These are phyloP conservation scores for Acipenser transmontanus DNA, from an alignment of 2,797 vertebrate genomes.

Conservation along the genomic window DNA sequence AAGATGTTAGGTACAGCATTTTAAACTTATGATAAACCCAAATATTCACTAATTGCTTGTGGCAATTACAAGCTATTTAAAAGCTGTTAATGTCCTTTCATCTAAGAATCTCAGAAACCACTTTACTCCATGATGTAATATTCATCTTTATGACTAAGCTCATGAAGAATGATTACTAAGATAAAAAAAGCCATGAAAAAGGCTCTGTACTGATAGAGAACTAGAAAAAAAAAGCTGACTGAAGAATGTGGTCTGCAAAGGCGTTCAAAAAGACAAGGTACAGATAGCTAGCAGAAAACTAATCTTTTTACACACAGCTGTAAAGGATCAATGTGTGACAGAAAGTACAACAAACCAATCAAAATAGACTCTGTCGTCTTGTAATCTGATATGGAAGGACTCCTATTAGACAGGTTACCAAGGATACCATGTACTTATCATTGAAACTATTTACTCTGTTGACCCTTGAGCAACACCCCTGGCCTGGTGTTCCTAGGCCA, in stretches of 20 bases:
- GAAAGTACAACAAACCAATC: slow-evolving; percentile 28
- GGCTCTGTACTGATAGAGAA: slow-evolving; percentile 19
- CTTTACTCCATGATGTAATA: slow-evolving; percentile 28
- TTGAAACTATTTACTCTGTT: slow-evolving; percentile 18
- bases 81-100: background rate
- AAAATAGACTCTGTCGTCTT: slow-evolving; percentile 32
- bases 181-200: slow-evolving; percentile 26
- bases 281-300: slow-evolving; percentile 22
- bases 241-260: background rate
- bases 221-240: background rate
- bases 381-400: slow-evolving; percentile 34
- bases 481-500: background rate
- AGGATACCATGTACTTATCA: slow-evolving; percentile 22
- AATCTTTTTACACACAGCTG: slow-evolving; percentile 39
- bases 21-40: background rate
- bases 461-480: background rate
- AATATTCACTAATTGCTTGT: background rate
- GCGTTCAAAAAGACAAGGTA: slow-evolving; percentile 4
- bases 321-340: slow-evolving; percentile 40
- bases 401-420: slow-evolving; percentile 9
- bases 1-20: background rate
- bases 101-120: slow-evolving; percentile 28
- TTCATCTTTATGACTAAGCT: slow-evolving; percentile 32
- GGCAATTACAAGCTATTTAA: background rate
- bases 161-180: slow-evolving; percentile 1